These are phyloP conservation scores for Apamea crenata DNA, from an alignment of 2,888 invertebrate species.

Conservation along the genomic window DNA sequence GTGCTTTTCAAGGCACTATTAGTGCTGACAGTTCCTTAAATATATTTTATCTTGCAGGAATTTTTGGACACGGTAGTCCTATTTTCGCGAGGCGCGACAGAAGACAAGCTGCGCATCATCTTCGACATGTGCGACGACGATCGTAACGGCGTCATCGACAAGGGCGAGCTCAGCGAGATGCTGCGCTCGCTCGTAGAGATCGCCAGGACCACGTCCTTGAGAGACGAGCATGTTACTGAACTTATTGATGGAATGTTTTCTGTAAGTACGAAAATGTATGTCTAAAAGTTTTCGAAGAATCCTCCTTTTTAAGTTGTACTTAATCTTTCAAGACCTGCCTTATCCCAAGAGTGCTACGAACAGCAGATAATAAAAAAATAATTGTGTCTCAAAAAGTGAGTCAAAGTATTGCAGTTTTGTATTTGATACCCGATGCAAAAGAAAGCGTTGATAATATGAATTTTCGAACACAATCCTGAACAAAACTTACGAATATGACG, in stretches of 20 bases:
- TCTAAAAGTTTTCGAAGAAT: background rate
- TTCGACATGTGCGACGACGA: slow-evolving; percentile 99
- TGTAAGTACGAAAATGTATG: slow-evolving; percentile 77
- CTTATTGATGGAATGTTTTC: slow-evolving; percentile 98
- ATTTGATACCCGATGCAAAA: background rate
- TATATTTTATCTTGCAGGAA: slow-evolving; percentile 90
- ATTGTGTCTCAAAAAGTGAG: background rate
- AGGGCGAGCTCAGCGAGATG: slow-evolving; percentile 98
- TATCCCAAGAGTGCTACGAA: background rate
- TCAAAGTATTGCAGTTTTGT: background rate
- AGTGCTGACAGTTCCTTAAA: background rate
- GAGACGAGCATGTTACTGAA: slow-evolving; percentile 97
- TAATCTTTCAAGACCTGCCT: background rate
- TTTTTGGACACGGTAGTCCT: slow-evolving; percentile 98
- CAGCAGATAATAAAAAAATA: background rate
- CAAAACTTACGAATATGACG: too few relatives aligned
- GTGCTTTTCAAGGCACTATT: background rate
- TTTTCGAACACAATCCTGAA: background rate
- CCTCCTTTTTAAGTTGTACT: background rate
- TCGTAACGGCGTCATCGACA: slow-evolving; percentile 98
- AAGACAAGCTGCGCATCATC: slow-evolving; percentile 97
- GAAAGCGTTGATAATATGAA: background rate
- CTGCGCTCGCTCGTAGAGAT: slow-evolving; percentile 97
- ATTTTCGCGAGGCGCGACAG: slow-evolving; percentile 97
- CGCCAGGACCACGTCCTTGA: slow-evolving; percentile 96